Evolutionary conservation across 2,113 vertebrate species (phyloP).

Genomic region (Cariama cristata): DNA sequence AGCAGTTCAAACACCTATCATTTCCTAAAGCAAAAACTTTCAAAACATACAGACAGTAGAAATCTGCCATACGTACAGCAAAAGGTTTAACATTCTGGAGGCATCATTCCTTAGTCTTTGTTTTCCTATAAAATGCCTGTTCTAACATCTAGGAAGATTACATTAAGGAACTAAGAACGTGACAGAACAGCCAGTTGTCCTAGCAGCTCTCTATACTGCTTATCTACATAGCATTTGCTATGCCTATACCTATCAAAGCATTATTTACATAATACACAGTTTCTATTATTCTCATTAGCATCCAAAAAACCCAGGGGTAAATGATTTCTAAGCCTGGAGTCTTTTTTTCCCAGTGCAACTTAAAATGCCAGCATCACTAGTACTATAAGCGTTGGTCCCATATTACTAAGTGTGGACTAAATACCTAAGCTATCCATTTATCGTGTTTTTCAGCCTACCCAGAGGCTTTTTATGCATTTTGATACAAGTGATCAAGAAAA

Average conservation of each 20-base stretch:
- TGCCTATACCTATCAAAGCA: constrained; percentile 40
- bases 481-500: not conserved
- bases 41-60: constrained; percentile 44
- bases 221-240: constrained; percentile 54
- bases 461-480: not conserved
- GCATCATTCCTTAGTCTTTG: constrained; percentile 73
- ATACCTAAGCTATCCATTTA: not conserved
- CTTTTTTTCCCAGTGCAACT: constrained; percentile 57
- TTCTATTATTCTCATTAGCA: constrained; percentile 27
- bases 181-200: not conserved
- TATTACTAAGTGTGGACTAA: not conserved
- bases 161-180: constrained; percentile 15
- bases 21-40: constrained; percentile 66
- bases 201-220: constrained; percentile 40
- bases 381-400: constrained; percentile 57
- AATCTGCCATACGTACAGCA: constrained; percentile 56
- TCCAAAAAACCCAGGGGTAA: constrained; percentile 13
- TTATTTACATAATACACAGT: constrained; percentile 57
- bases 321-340: constrained; percentile 37
- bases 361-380: constrained; percentile 51
- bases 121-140: constrained; percentile 13
- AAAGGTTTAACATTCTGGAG: constrained; percentile 54
- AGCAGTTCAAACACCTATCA: constrained; percentile 79
- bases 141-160: constrained; percentile 48
- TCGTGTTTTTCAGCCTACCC: not conserved